Base-by-base conservation (phyloP, 2,888 invertebrate species). In the Ecdyonurus torrentis region DNA sequence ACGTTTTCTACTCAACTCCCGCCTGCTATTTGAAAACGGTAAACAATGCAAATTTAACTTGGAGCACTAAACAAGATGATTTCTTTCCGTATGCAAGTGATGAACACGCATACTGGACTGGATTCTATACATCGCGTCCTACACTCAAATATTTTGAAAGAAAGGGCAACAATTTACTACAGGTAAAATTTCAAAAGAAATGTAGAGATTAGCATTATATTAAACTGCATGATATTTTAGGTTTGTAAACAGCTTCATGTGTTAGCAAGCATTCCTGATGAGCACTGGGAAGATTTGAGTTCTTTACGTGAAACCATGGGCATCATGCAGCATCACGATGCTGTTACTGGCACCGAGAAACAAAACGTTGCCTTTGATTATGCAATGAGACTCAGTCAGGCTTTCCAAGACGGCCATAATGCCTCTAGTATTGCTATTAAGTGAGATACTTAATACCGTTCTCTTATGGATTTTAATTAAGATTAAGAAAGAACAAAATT, bases 31-130 rank as follows among this genome's bases (percentile, higher is more conserved):
- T 91, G 63, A 87, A 91, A 71, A 83, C 91, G 0, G 77, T 93
- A 0, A 81, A 88, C 66, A 84, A 89, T 63, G 79, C 83, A 0
- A 80, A 84, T 15, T 75, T 83, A 10, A 80, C 82, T 0, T 84
- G 89, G 77, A 79, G 86, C 0, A 79, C 79, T 0, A 94, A 93
- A 73, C 76, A 77, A 0, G 91, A 93, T 68, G 95, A 95, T 71
- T 94, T 93, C 78, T 92, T 95, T 74, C 95, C 95, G 0, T 95
- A 91, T 74, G 90, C 93, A 1, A 87, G 87, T 62, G 88, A 89
- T 71, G 81, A 85, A 0, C 86, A 92, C 69, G 80, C 90, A 0
- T 97, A 85, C 71, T 99, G 97, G 98, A 93, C 95, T 0, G 98
- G 97, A 0, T 93, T 89, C 70, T 93, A 84, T 70, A 86, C 88